Evolutionary conservation across 1,140 invertebrate genomes (phyloP).

Genomic region (Zaprionus kolodkinae): DNA sequence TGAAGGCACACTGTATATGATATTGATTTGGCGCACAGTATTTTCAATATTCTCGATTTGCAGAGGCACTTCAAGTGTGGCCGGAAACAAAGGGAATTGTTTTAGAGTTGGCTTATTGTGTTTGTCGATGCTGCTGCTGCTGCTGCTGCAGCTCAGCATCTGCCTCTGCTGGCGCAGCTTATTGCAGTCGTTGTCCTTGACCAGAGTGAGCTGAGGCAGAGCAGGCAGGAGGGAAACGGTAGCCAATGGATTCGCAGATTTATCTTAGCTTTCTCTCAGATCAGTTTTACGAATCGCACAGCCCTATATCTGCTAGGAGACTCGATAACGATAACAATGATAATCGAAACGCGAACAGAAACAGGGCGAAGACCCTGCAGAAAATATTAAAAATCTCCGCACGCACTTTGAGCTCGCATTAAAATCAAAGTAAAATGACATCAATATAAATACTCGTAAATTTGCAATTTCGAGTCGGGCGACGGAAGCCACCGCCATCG

Average conservation of each 20-base stretch:
- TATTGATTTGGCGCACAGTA: background rate
- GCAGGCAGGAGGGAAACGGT: background rate
- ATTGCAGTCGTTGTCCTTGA: constrained; percentile 5
- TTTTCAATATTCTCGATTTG: constrained; percentile 46
- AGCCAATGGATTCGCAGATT: no score
- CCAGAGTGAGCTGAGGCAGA: background rate
- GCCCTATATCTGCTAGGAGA: background rate
- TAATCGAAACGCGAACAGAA: background rate
- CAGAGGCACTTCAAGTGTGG: constrained; percentile 22
- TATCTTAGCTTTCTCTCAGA: no score
- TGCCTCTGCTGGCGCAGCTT: background rate
- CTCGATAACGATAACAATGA: constrained; percentile 10
- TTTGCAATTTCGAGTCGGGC: constrained; percentile 69
- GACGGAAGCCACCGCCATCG: constrained; percentile 12
- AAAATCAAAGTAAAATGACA: constrained; percentile 83
- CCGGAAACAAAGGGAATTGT: constrained; percentile 32
- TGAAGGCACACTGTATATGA: background rate
- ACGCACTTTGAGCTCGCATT: constrained; percentile 77
- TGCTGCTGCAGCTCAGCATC: background rate
- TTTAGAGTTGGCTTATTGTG: constrained; percentile 13
- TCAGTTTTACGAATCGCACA: background rate
- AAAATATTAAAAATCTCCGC: constrained; percentile 81
- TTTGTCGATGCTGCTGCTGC: background rate
- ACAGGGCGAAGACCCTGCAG: constrained; percentile 1
- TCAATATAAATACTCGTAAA: constrained; percentile 83